phyloP scores from a whole-genome alignment of 2,113 vertebrate genomes.

The Serilophus lunatus region DNA sequence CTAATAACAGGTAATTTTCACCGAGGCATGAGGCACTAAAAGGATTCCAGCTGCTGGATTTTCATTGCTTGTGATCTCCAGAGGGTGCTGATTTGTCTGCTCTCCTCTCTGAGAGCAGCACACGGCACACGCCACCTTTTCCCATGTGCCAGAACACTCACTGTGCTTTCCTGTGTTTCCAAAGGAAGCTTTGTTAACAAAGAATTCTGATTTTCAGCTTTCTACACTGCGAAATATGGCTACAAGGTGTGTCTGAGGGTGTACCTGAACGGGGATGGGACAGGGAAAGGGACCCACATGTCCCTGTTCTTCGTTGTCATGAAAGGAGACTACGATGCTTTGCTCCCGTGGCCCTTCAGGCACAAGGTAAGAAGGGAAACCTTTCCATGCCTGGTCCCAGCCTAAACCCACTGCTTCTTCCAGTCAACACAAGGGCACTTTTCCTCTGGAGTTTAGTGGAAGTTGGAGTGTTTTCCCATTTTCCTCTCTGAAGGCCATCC shows the following conservation, averaged over 20 bases:
- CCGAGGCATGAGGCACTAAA: background rate
- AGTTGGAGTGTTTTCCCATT: background rate
- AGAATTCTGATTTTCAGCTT: slow-evolving; percentile 69
- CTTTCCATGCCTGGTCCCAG: background rate
- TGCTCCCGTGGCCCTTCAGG: slow-evolving; percentile 83
- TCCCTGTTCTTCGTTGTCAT: slow-evolving; percentile 87
- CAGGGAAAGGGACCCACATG: slow-evolving; percentile 78
- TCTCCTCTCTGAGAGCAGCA: background rate
- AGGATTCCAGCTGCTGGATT: background rate
- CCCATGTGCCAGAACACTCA: fast-evolving
- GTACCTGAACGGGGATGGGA: slow-evolving; percentile 83
- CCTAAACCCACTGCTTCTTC: background rate
- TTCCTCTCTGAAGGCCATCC: background rate
- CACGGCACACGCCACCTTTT: fast-evolving
- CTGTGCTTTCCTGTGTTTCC: background rate
- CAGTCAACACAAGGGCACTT: background rate
- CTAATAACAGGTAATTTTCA: background rate
- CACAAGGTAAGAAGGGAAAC: slow-evolving; percentile 77
- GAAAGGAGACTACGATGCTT: slow-evolving; percentile 82
- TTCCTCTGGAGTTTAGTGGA: background rate
- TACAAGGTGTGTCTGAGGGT: slow-evolving; percentile 84
- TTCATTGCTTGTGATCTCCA: background rate
- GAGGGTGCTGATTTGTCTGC: background rate
- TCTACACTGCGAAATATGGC: slow-evolving; percentile 83
- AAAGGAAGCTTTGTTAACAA: background rate